phyloP scores from a whole-genome alignment of 2,888 invertebrate genomes.

The Hypolimnas misippus region DNA sequence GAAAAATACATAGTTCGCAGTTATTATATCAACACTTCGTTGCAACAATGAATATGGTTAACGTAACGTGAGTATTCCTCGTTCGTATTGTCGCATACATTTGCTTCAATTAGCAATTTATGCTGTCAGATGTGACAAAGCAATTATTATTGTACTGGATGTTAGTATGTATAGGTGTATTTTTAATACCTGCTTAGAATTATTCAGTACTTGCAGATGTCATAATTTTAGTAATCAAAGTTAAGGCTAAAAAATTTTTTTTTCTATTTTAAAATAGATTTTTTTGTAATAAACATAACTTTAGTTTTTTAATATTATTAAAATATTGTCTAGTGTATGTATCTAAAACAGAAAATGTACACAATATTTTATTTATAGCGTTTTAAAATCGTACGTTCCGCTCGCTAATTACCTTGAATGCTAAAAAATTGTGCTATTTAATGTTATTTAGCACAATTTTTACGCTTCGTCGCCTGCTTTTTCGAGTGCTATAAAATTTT shows the following conservation, averaged over 20 bases:
- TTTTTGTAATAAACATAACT: too few relatives aligned
- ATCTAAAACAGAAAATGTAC: background rate
- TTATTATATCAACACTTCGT: background rate
- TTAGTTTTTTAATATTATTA: too few relatives aligned
- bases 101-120: background rate
- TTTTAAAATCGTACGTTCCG: slow-evolving; percentile 12
- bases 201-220: background rate
- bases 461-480: slow-evolving; percentile 10
- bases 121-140: background rate
- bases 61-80: slow-evolving; percentile 5
- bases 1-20: too few relatives aligned
- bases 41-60: background rate
- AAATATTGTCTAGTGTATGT: background rate
- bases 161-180: background rate
- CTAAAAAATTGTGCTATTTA: slow-evolving; percentile 1
- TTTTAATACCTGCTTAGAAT: background rate
- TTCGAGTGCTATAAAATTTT: background rate
- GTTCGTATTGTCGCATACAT: background rate
- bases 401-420: slow-evolving; percentile 17
- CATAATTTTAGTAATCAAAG: too few relatives aligned
- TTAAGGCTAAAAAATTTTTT: too few relatives aligned
- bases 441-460: slow-evolving; percentile 17
- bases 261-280: too few relatives aligned
- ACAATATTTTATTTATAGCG: background rate
- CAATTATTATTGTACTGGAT: background rate